phyloP scores from a whole-genome alignment of 2,888 invertebrate species.

The Choristoneura rosaceana region DNA sequence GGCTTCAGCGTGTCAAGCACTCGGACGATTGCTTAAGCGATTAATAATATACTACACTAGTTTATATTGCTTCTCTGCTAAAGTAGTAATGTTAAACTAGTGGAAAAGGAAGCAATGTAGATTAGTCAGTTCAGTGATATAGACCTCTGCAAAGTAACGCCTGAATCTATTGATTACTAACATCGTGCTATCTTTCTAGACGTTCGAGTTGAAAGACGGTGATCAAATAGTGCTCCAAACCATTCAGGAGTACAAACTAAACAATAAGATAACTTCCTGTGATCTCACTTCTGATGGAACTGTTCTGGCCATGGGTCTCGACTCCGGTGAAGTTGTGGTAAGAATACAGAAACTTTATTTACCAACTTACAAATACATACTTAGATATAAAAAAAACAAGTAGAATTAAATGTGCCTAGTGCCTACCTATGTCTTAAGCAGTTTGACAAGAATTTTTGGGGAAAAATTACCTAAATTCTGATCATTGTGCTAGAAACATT shows the following conservation, averaged over 20 bases:
- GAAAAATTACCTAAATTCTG: neutral
- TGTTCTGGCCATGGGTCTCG: slow-evolving; percentile 87
- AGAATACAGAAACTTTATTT: slow-evolving; percentile 52
- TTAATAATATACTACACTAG: no score
- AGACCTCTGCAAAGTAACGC: no score
- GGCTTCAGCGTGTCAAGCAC: no score
- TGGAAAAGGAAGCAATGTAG: no score
- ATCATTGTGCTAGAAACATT: no score
- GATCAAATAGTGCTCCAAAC: slow-evolving; percentile 55
- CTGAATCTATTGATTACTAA: no score
- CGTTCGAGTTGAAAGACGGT: slow-evolving; percentile 60
- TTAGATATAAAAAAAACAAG: neutral
- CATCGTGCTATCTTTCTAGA: slow-evolving; percentile 52
- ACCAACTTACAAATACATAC: neutral
- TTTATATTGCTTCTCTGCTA: no score
- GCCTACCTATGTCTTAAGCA: neutral
- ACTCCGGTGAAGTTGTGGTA: slow-evolving; percentile 87
- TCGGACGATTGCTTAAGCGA: no score
- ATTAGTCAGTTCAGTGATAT: no score
- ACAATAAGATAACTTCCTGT: slow-evolving; percentile 72
- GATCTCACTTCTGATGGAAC: slow-evolving; percentile 83
- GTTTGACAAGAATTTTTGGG: neutral
- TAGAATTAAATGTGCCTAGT: neutral
- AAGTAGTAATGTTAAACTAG: no score
- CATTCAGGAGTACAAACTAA: slow-evolving; percentile 67